Conservation (phyloP, 1,140 invertebrate species). For the Hycleus phaleratus region DNA sequence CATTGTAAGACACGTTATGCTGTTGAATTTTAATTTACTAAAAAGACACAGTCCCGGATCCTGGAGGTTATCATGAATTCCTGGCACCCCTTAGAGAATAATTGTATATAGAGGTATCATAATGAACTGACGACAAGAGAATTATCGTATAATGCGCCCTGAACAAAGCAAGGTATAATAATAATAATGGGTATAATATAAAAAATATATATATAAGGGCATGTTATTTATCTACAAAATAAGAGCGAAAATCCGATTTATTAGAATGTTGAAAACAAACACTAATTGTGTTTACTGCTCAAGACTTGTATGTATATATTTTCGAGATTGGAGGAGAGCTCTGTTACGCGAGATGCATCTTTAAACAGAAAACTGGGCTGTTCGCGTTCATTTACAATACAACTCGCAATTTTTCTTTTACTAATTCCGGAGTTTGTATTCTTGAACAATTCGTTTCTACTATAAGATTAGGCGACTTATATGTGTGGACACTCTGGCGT, state of each 20-base stretch:
- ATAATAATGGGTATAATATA: conserved; percentile 6
- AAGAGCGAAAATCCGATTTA: conserved; percentile 34
- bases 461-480: conserved; percentile 14
- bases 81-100: no score
- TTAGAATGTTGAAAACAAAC: conserved; percentile 33
- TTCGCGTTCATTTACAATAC: conserved; percentile 29
- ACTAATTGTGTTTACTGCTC: conserved; percentile 36
- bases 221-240: conserved; percentile 31
- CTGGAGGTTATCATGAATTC: no score
- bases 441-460: conserved; percentile 16
- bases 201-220: conserved; percentile 10
- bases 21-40: no score
- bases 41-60: no score
- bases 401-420: conserved; percentile 28
- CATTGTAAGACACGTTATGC: no score
- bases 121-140: no score
- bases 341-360: conserved; percentile 25
- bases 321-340: conserved; percentile 26
- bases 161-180: no score
- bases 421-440: conserved; percentile 36
- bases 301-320: conserved; percentile 29
- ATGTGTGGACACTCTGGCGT: conserved; percentile 16
- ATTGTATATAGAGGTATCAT: no score
- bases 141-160: no score
- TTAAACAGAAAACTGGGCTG: conserved; percentile 25